Conservation (phyloP, 1,140 invertebrate species). For the Platyscapa corneri region DNA sequence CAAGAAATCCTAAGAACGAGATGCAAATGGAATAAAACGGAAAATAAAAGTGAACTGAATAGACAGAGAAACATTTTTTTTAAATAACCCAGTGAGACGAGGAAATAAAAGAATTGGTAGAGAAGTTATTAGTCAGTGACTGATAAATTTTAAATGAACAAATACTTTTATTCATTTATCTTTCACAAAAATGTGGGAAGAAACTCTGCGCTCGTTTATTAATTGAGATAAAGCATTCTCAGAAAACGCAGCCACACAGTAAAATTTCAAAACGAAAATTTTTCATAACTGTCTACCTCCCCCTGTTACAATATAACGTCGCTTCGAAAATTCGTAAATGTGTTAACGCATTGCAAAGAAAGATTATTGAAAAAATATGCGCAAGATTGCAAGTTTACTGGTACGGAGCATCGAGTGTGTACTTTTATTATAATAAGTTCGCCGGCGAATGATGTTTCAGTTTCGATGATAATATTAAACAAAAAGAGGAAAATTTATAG, state of each 20-base stretch:
- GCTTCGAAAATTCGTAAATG: no score
- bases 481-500: neutral
- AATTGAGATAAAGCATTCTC: neutral
- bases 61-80: neutral
- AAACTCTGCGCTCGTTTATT: neutral
- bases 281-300: neutral
- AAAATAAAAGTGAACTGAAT: neutral
- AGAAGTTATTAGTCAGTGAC: neutral
- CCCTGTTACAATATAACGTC: neutral
- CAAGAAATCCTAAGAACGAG: conserved; percentile 25
- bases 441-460: neutral
- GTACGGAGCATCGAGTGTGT: neutral
- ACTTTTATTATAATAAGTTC: neutral
- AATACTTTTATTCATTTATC: neutral
- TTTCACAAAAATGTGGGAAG: neutral
- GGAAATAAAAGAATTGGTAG: neutral
- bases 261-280: neutral
- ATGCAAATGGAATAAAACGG: conserved; percentile 7
- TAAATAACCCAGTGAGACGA: conserved; percentile 45
- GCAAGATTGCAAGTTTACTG: no score
- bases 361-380: no score
- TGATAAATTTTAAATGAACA: neutral
- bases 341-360: no score
- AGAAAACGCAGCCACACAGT: neutral
- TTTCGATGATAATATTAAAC: neutral